Evolutionary conservation across 2,797 vertebrate species (phyloP), one percentile per base, ranked within the genome.

Genomic region (Falco biarmicus): DNA sequence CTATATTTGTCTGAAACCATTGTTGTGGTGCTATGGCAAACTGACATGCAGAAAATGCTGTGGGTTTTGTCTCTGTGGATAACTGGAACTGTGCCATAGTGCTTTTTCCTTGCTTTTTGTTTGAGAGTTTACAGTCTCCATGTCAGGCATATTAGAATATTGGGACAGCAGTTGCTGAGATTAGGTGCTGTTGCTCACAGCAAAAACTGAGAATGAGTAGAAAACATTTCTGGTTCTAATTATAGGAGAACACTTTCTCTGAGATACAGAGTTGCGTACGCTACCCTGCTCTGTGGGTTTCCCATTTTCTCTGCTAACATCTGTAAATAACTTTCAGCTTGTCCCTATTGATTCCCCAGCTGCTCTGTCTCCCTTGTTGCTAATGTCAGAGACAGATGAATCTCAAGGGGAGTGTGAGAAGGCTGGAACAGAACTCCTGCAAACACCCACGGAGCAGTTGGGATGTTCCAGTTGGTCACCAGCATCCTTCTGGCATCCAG

Each of bases 301-400:
- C 93, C 75, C 61, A 34, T 90, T 93, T 97, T 96, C 89, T 86
- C 19, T 1, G 65, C 69, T 93, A 92, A 93, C 93, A 94, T 94
- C 95, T 96, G 94, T 96, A 96, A 97, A 81, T 96, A 96, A 93
- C 92, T 96, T 95, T 84, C 84, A 86, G 87, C 90, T 90, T 96
- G 93, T 95, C 93, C 82, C 82, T 95, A 14, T 75, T 93, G 95
- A 96, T 96, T 96, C 94, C 65, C 69, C 90, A 95, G 90, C 93
- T 97, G 92, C 87, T 96, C 85, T 48, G 0, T 91, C 87, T 96
- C 89, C 89, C 95, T 79, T 84, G 73, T 51, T 76, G 63, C 73
- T 94, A 10, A 0, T 84, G 93, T 63, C 95, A 96, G 92, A 97
- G 87, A 94, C 78, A 84, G 95, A 94, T 93, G 94, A 92, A 69